Evolutionary conservation across 2,797 vertebrate genomes (phyloP).

Genomic region (Sebastes nivosus): DNA sequence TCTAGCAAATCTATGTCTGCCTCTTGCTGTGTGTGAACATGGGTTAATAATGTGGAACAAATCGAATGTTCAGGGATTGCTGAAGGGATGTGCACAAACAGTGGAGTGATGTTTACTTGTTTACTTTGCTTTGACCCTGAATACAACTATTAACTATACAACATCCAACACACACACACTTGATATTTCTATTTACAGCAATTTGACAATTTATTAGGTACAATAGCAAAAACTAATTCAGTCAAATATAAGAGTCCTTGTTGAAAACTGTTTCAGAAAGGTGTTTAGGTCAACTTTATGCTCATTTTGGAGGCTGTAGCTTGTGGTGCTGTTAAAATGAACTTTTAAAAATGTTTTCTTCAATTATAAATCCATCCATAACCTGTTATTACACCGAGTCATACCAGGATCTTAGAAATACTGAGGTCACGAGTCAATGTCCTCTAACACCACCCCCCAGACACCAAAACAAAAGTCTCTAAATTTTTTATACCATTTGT

Average conservation of each 20-base stretch:
- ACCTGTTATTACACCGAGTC: background rate
- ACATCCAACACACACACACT: background rate
- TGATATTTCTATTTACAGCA: background rate
- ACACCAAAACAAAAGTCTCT: background rate
- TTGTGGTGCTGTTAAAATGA: background rate
- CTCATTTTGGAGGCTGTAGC: background rate
- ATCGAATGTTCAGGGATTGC: conserved; percentile 8
- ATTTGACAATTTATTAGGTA: background rate
- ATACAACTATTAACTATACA: background rate
- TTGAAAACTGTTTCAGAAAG: background rate
- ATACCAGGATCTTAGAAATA: background rate
- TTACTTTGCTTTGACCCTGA: conserved; percentile 1
- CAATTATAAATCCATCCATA: background rate
- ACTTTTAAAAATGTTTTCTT: background rate
- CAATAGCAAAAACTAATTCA: background rate
- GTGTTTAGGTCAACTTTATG: background rate
- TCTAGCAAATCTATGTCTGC: conserved; percentile 1
- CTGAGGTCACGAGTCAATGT: background rate
- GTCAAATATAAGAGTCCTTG: background rate
- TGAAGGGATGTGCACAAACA: conserved; percentile 14
- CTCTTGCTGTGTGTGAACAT: background rate
- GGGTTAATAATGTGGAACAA: conserved; percentile 28
- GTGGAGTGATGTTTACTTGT: background rate
- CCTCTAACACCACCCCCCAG: background rate
- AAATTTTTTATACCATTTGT: background rate